Evolutionary conservation across 2,888 invertebrate species (phyloP).

Genomic region (Thera obeliscata): DNA sequence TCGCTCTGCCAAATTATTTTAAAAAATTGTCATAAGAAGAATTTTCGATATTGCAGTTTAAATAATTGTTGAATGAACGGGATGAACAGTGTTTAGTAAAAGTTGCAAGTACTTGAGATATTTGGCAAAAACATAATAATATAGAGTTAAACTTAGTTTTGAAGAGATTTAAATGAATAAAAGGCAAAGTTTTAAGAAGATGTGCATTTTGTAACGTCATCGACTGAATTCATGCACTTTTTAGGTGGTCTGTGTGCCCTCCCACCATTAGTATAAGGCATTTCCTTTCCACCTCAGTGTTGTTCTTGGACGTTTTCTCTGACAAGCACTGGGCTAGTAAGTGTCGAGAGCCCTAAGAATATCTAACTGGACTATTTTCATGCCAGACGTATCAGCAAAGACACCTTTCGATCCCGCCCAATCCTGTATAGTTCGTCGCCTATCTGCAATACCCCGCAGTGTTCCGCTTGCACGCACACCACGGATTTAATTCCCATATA

Average conservation of each 20-base stretch:
- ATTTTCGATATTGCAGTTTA: not conserved
- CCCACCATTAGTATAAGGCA: conserved; percentile 3
- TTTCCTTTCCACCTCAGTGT: not conserved
- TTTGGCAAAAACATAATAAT: not conserved
- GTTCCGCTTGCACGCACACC: not conserved
- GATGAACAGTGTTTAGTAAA: not conserved
- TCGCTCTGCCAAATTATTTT: not conserved
- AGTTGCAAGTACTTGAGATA: not conserved
- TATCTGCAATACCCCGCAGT: conserved; percentile 38
- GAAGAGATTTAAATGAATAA: not conserved
- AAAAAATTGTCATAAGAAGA: not conserved
- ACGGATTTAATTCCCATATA: conserved; percentile 35
- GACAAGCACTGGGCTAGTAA: not conserved
- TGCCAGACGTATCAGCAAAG: conserved; percentile 23
- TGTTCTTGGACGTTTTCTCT: not conserved
- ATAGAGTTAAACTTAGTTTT: no score
- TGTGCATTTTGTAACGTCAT: not conserved
- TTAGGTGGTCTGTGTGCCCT: not conserved
- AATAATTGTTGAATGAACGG: not conserved
- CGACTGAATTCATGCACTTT: conserved; percentile 1
- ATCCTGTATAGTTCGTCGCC: conserved; percentile 31
- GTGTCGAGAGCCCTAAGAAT: not conserved
- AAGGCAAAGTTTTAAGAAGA: not conserved
- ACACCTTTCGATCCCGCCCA: conserved; percentile 22
- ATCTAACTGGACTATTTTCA: not conserved